Evolutionary conservation across 2,797 vertebrate species (phyloP).

Genomic region (Darevskia mixta): DNA sequence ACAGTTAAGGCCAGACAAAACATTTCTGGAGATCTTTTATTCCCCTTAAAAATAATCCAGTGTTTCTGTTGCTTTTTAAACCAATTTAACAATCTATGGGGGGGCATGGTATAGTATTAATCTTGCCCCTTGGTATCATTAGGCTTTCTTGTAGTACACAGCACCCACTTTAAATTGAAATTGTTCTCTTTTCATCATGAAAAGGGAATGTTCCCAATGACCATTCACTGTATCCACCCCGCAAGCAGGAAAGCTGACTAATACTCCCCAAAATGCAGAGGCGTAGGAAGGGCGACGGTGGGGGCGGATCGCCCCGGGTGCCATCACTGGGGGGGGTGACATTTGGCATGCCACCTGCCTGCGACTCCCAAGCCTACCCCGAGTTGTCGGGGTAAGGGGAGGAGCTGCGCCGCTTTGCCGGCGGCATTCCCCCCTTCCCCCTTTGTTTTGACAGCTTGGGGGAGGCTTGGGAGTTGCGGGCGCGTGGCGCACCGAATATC

Average conservation of each 20-base stretch:
- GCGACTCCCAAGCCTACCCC: too few relatives aligned
- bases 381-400: too few relatives aligned
- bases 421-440: too few relatives aligned
- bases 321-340: too few relatives aligned
- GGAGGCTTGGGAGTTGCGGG: too few relatives aligned
- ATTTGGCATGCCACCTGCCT: too few relatives aligned
- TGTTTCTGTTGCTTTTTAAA: conserved; percentile 35
- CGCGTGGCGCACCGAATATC: fast-evolving
- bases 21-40: neutral
- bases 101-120: neutral
- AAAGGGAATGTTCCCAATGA: neutral
- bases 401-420: too few relatives aligned
- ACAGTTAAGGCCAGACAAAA: neutral
- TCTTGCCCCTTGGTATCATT: neutral
- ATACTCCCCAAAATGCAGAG: neutral
- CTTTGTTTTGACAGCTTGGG: too few relatives aligned
- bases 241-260: neutral
- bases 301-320: too few relatives aligned
- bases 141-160: neutral
- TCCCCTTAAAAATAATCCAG: conserved; percentile 11
- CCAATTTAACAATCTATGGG: neutral
- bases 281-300: too few relatives aligned
- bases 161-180: neutral
- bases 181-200: neutral
- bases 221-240: neutral